Base-by-base conservation (phyloP, 2,888 invertebrate genomes). In the Carcina quercana region DNA sequence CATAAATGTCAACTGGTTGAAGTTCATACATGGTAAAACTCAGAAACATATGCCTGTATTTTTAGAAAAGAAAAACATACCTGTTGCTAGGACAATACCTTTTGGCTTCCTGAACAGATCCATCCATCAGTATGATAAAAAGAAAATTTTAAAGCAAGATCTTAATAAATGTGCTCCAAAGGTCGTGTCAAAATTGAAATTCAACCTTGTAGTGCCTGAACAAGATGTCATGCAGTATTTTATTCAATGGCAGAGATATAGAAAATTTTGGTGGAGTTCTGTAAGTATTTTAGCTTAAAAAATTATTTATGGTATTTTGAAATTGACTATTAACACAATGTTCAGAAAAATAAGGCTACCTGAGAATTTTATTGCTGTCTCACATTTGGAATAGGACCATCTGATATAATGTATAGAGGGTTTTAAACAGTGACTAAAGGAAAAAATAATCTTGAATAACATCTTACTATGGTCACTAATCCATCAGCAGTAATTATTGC, bases 181-280 rank as follows among this genome's bases (percentile, higher is more conserved):
- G n/a, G 45, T 38, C 21, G 47, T 44, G n/a, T 51, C 57, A 8
- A 36, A 51, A 12, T 51, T 87, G 4, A 56, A 63, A 36, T 72
- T 86, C 32, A 70, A 67, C 38, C 49, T 86, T 32, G 63, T 79
- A 46, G 53, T 86, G 13, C 62, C 80, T n/a, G 67, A 78, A 25
- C 61, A 71, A 28, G 76, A 83, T 39, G 70, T 86, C 0, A 86
- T 86, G 52, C 89, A 89, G 45, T 86, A 88, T 55, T 93, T 92
- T 60, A 88, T 91, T 53, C 88, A 89, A 47, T 89, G 91, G 80
- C 93, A 93, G 57, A 86, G 90, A 39, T 90, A 92, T 52, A 86
- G 93, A 34, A 91, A 91, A 60, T 89, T 90, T 47, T 95, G 94
- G 94, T 95, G 94, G 94, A 89, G 93, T 71, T 92, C 90, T 64